These are phyloP conservation scores for Ischnus inquisitorius DNA, from an alignment of 2,888 invertebrate genomes.

Conservation along the genomic window DNA sequence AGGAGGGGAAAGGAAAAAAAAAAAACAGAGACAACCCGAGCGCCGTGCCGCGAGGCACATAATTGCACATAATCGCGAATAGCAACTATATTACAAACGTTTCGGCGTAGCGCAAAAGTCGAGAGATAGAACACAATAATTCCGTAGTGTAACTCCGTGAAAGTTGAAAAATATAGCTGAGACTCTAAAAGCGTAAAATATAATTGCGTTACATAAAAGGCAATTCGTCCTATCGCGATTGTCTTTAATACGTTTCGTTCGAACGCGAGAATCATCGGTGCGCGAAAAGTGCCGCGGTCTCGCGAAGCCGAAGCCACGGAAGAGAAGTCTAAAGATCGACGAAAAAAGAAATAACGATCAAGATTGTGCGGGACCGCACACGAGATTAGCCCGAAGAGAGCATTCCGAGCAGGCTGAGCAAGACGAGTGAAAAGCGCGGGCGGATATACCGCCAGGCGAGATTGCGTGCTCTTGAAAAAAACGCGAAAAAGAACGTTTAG, in stretches of 20 bases:
- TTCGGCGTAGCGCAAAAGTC: not conserved
- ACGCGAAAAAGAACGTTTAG: not conserved
- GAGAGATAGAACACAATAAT: not conserved
- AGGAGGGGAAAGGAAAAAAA: slow-evolving; percentile 2
- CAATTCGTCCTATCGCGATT: slow-evolving; percentile 27
- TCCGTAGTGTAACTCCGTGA: slow-evolving; percentile 20
- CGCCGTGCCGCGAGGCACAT: slow-evolving; percentile 23
- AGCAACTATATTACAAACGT: not conserved
- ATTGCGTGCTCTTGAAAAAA: slow-evolving; percentile 17
- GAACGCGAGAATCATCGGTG: slow-evolving; percentile 57
- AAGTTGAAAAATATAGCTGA: slow-evolving; percentile 40
- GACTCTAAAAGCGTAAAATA: slow-evolving; percentile 54
- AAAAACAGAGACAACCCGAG: not conserved
- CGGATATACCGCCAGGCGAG: not conserved
- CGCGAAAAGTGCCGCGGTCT: slow-evolving; percentile 48
- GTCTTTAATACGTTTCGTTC: slow-evolving; percentile 51
- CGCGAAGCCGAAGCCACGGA: not conserved
- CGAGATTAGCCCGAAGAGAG: not conserved
- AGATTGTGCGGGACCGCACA: not conserved
- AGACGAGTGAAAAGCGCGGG: not conserved
- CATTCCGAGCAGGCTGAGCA: not conserved
- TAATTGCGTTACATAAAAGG: slow-evolving; percentile 64
- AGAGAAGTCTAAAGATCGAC: slow-evolving; percentile 17
- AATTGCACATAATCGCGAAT: slow-evolving; percentile 55
- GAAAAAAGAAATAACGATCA: slow-evolving; percentile 20